A percentile compares a stretch with the other conserved stretches of the same genome.
Evolutionary conservation across 2,888 invertebrate genomes (phyloP).

Genomic region (Drosophila peninsularis): DNA sequence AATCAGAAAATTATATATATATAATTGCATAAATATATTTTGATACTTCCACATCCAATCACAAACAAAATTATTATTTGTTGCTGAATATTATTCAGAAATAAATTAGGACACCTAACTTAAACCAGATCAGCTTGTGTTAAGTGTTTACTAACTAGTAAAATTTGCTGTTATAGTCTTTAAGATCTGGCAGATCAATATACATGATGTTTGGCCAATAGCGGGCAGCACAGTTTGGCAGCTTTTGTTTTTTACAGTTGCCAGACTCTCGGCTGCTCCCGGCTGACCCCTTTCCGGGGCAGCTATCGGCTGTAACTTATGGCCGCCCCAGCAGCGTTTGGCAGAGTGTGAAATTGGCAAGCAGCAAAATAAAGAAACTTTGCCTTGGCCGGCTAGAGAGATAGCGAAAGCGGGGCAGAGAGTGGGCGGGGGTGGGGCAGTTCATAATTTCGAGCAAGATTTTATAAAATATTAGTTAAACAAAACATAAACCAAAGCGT

Average conservation of each 20-base stretch:
- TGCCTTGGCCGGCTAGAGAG: constrained; percentile 50
- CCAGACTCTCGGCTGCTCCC: constrained; percentile 30
- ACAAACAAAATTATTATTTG: no score
- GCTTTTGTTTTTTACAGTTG: constrained; percentile 41
- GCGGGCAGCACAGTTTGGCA: constrained; percentile 13
- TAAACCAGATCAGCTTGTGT: not conserved
- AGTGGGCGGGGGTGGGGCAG: constrained; percentile 23
- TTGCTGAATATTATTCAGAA: no score
- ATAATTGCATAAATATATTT: no score
- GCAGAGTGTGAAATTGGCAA: constrained; percentile 80
- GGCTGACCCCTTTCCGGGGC: constrained; percentile 51
- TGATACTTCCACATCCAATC: not conserved
- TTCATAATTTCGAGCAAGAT: constrained; percentile 76
- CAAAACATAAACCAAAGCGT: constrained; percentile 76
- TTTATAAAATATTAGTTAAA: constrained; percentile 79
- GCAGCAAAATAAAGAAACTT: constrained; percentile 73
- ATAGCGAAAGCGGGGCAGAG: not conserved
- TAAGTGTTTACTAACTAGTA: not conserved
- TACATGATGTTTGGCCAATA: not conserved
- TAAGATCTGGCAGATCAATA: constrained; percentile 14
- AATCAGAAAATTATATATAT: not conserved
- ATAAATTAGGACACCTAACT: not conserved
- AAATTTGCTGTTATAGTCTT: constrained; percentile 5
- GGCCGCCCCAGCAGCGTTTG: constrained; percentile 74
- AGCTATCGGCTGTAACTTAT: constrained; percentile 68